Conservation (phyloP, 1,140 invertebrate genomes). For the Yoshiicerus persimilis region DNA sequence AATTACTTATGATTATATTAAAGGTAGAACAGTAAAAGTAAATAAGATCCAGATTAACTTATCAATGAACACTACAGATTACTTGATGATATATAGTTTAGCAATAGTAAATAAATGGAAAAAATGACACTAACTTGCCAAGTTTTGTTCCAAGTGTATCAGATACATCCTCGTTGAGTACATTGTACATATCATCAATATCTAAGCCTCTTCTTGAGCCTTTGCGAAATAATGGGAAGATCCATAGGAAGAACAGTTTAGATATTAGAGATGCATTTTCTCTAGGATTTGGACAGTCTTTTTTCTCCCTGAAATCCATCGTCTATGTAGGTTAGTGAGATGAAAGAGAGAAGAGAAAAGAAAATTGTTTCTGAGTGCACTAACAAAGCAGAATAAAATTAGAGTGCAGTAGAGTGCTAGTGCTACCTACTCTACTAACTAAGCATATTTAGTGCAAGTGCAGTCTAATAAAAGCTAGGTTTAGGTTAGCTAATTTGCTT, state of each 20-base stretch:
- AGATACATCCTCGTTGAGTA: slow-evolving; percentile 30
- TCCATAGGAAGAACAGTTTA: slow-evolving; percentile 45
- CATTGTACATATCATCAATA: slow-evolving; percentile 42
- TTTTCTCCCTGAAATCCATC: slow-evolving; percentile 44
- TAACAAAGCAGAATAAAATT: neutral
- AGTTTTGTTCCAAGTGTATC: slow-evolving; percentile 24
- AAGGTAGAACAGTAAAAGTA: too few species aligned
- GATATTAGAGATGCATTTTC: slow-evolving; percentile 36
- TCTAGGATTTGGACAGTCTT: slow-evolving; percentile 34
- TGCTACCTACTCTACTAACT: neutral
- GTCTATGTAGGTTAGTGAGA: neutral
- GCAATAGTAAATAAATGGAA: neutral
- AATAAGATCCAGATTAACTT: too few species aligned
- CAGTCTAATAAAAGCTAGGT: neutral
- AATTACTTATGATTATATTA: too few species aligned
- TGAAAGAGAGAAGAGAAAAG: neutral
- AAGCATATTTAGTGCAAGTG: neutral
- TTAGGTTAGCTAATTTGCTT: neutral
- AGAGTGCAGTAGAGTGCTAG: neutral
- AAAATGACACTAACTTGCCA: neutral
- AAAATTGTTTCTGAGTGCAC: neutral
- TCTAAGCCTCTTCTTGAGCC: slow-evolving; percentile 24
- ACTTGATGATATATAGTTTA: too few species aligned
- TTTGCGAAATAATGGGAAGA: slow-evolving; percentile 39
- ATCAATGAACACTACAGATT: too few species aligned